Evolutionary conservation across 2,797 vertebrate species (phyloP), one percentile per base, ranked within the genome.

Genomic region (Gymnoscopelus microlampas): DNA sequence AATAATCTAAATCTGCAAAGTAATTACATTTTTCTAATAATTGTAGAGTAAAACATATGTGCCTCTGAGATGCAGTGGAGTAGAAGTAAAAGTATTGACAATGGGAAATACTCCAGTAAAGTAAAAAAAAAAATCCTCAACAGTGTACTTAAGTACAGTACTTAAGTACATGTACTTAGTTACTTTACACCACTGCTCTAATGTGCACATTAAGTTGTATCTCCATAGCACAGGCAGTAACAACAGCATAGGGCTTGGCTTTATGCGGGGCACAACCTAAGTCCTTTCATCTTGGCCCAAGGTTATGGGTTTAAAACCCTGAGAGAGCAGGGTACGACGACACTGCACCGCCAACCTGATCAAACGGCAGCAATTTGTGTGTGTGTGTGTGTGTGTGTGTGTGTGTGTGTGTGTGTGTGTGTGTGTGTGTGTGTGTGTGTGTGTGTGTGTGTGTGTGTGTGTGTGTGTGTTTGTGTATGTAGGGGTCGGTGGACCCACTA

Each of bases 261-360:
- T 90, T 86, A 89, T 84, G 77, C 84, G 81, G 85, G 83, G 79
- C 84, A 90, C 75, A 70, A 72, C 63, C 4, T n/a, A 51, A 19
- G 70, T 58, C 77, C 91, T 90, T 91, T 91, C 84, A 91, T 91
- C 83, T 91, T 10, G 53, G 74, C 78, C 19, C 76, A 79, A 87
- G 89, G 89, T 91, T 88, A 91, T 60, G 75, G 74, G 83, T 84
- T 70, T 82, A 19, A 19, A 19, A 19, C 19, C 19, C 19, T 19
- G 19, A 19, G 70, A 81, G 77, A 84, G 75, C 66, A 73, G 63
- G 75, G 70, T 74, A 69, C 75, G 81, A 88, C 85, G 90, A 86
- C 24, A 53, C 32, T 80, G 71, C 82, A 80, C 80, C 75, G 66
- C 67, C 60, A 81, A 84, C 80, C 64, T 83, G 71, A 90, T 90